Conservation (phyloP, 2,113 vertebrate species). For the Brachirus orientalis region DNA sequence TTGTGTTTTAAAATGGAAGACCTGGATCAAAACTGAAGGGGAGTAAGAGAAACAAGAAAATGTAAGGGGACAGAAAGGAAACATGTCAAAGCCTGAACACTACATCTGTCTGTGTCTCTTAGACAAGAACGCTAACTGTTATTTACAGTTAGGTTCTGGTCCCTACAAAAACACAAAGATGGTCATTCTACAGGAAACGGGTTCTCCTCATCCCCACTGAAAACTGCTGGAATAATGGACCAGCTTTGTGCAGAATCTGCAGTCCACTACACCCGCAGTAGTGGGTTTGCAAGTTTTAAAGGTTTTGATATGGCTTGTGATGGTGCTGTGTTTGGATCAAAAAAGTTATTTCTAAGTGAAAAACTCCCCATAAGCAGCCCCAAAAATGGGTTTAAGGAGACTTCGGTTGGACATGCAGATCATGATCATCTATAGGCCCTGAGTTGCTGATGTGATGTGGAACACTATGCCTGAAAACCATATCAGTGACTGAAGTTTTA, state of each 20-base stretch:
- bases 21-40: constrained; percentile 32
- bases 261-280: background rate
- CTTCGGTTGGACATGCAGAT: background rate
- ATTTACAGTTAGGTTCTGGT: background rate
- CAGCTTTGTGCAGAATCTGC: background rate
- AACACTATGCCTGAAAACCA: background rate
- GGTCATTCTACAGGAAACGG: background rate
- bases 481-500: background rate
- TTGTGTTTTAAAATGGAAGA: constrained; percentile 55
- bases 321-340: constrained; percentile 18
- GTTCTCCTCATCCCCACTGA: background rate
- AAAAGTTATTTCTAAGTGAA: background rate
- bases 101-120: constrained; percentile 7
- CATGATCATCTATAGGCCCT: constrained; percentile 38
- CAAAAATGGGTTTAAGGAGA: no score
- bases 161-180: no score
- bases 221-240: background rate
- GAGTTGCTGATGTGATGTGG: constrained; percentile 42
- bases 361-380: constrained; percentile 5
- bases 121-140: background rate
- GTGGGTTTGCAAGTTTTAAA: background rate
- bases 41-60: background rate
- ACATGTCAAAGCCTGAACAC: constrained; percentile 1
- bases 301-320: constrained; percentile 58
- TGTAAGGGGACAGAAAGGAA: background rate